phyloP scores from a whole-genome alignment of 2,888 invertebrate genomes.

The Tubulanus polymorphus region DNA sequence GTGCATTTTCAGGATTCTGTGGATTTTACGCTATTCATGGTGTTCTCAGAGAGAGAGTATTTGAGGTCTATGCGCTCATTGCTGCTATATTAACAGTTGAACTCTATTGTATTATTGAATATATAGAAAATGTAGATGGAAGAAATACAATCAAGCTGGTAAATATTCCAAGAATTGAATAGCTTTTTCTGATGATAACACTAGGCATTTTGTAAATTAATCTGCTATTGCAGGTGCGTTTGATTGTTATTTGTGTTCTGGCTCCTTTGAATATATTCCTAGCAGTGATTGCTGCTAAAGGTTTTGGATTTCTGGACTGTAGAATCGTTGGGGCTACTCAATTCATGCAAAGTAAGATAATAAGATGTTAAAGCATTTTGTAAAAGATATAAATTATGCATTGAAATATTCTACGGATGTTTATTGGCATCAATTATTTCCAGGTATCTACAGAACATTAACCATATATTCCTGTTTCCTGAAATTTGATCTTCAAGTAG shows the following conservation, averaged over 20 bases:
- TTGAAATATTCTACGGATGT: not conserved
- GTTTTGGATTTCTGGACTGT: conserved; percentile 44
- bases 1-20: conserved; percentile 35
- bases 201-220: not conserved
- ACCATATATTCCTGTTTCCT: conserved; percentile 43
- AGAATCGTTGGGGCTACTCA: conserved; percentile 43
- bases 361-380: not conserved
- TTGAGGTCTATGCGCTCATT: conserved; percentile 43
- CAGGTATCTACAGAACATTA: conserved; percentile 44
- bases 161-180: conserved; percentile 8
- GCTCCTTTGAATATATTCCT: conserved; percentile 38
- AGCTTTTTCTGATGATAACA: not conserved
- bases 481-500: conserved; percentile 49
- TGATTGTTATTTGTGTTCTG: conserved; percentile 31
- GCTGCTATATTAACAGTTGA: conserved; percentile 37
- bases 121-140: conserved; percentile 25
- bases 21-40: conserved; percentile 42
- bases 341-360: conserved; percentile 37
- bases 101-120: conserved; percentile 42
- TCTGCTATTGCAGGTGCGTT: conserved; percentile 23
- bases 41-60: conserved; percentile 36
- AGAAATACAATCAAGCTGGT: conserved; percentile 41
- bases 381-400: not conserved
- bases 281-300: conserved; percentile 30
- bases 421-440: conserved; percentile 12